phyloP scores from a whole-genome alignment of 2,888 invertebrate species.

The Acronicta psi region DNA sequence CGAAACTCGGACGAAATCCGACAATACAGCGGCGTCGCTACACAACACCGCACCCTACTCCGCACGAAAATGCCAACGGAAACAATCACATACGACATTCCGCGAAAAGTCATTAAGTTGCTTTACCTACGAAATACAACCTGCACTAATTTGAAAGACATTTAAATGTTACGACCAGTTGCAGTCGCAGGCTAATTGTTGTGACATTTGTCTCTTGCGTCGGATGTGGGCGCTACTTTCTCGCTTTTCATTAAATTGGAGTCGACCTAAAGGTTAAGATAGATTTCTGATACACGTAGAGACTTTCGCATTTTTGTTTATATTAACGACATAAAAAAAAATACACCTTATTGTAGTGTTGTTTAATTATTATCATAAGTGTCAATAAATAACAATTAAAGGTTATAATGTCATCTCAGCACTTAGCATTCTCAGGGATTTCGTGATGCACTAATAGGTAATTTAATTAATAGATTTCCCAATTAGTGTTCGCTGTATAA shows the following conservation, averaged over 20 bases:
- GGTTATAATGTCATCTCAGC: constrained; percentile 36
- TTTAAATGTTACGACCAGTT: constrained; percentile 48
- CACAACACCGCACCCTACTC: background rate
- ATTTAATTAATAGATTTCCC: constrained; percentile 86
- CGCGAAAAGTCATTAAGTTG: constrained; percentile 20
- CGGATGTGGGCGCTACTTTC: constrained; percentile 43
- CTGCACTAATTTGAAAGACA: constrained; percentile 43
- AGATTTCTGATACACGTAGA: constrained; percentile 13
- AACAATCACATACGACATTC: constrained; percentile 19
- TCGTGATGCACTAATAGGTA: constrained; percentile 70
- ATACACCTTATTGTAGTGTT: background rate
- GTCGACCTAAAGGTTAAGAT: constrained; percentile 16
- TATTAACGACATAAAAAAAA: background rate
- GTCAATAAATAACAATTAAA: constrained; percentile 32
- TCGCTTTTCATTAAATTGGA: constrained; percentile 27
- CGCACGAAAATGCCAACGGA: constrained; percentile 14
- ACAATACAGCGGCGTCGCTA: constrained; percentile 1
- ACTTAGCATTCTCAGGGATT: constrained; percentile 60
- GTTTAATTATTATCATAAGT: constrained; percentile 11
- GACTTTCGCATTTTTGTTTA: background rate
- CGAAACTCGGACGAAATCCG: constrained; percentile 56
- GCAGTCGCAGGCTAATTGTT: constrained; percentile 31
- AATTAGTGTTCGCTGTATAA: constrained; percentile 83
- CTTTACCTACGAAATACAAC: constrained; percentile 22
- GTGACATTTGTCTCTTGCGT: constrained; percentile 39